Evolutionary conservation across 2,888 invertebrate species (phyloP), one percentile per base, ranked within the genome.

Genomic region (Zygaena filipendulae): DNA sequence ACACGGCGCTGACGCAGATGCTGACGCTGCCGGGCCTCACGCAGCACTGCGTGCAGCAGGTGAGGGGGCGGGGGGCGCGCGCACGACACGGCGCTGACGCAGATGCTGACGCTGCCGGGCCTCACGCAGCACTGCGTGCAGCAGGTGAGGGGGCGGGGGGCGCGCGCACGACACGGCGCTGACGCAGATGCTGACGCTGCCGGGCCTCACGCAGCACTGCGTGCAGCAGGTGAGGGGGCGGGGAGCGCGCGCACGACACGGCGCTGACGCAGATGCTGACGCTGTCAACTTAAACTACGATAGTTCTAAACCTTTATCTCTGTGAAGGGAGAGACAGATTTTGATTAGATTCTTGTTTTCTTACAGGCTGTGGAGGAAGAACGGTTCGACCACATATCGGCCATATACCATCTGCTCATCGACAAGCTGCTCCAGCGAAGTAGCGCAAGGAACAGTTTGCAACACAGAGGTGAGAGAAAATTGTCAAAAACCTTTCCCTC

Each of bases 371-470:
- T 97, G 28, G 87, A 88, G 52, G 89, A 88, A 45, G 87, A 90
- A 49, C 84, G 90, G 3, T 97, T 93, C 66, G 95, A 97, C 70
- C 94, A 95, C 75, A 90, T 95, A 45, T 92, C 92, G 47, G 96
- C 96, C 42, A 95, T 97, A 48, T 97, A 97, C 64, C 92, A 95
- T 64, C 80, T 97, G 39, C 82, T 97, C 23, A 84, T 90, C 53
- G 95, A 96, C 64, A 91, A 91, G 56, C 55, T 92, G 35, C 67
- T 83, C 28, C 84, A 83, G 27, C 72, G 84, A 35, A 70, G 44
- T 33, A 67, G 52, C 21, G 56, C 52, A 1, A 43, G 56, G 33
- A 61, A 43, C 30, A 61, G 53, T 6, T 31, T 64, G 4, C 56
- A 61, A 18, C 60, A 62, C 7, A 16, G 16, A 16, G 16, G 16